phyloP scores from a whole-genome alignment of 2,888 invertebrate genomes.

The Melinaea marsaeus region DNA sequence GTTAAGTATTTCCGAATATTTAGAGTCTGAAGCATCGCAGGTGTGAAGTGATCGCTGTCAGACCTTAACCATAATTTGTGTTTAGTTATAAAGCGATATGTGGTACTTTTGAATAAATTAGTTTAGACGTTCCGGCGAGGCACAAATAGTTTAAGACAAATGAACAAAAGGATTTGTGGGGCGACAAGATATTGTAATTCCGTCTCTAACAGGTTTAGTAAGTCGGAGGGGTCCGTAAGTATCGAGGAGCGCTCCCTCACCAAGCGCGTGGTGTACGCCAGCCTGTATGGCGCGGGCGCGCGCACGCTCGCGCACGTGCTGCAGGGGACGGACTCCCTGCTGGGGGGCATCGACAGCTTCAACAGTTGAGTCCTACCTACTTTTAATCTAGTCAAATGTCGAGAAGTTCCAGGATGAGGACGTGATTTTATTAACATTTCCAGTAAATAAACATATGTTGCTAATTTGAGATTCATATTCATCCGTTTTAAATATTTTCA shows the following conservation, averaged over 20 bases:
- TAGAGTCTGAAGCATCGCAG: background rate
- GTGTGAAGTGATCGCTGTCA: background rate
- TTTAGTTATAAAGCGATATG: too few species aligned
- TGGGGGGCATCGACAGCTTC: constrained; percentile 54
- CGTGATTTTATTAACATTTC: background rate
- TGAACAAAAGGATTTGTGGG: too few species aligned
- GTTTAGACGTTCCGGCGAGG: too few species aligned
- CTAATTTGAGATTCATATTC: too few species aligned
- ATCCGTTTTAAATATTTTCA: too few species aligned
- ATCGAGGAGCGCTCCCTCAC: constrained; percentile 65
- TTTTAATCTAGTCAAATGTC: too few species aligned
- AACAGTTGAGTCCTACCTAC: constrained; percentile 43
- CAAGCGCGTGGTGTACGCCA: constrained; percentile 72
- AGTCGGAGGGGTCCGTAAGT: constrained; percentile 42
- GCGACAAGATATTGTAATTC: background rate
- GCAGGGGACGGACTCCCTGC: constrained; percentile 48
- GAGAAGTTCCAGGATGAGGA: too few species aligned
- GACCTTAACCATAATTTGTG: too few species aligned
- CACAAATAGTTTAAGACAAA: too few species aligned
- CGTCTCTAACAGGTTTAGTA: constrained; percentile 49
- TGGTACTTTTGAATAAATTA: too few species aligned
- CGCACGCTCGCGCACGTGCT: constrained; percentile 63
- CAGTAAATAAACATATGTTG: too few species aligned
- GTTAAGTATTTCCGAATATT: background rate
- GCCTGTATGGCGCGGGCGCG: constrained; percentile 71